Percentiles rank a stretch among this genome's conserved stretches.
Conservation (phyloP, 1,140 invertebrate species). For the Tetragonula clypearis region DNA sequence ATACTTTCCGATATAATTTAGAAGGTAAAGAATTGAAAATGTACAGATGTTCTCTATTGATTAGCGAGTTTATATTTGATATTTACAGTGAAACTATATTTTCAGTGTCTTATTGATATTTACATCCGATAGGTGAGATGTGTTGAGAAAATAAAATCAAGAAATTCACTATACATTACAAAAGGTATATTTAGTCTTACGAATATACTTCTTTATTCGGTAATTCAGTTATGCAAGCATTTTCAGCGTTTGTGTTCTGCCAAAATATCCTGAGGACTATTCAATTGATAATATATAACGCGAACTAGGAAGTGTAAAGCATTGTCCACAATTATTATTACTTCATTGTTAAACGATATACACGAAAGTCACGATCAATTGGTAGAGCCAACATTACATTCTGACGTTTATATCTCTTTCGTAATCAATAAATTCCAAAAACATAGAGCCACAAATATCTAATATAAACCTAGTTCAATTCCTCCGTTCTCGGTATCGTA, state of each 20-base stretch:
- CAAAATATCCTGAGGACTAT: too few species aligned
- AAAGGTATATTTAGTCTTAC: too few species aligned
- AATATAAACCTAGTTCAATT: background rate
- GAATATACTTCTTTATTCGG: too few species aligned
- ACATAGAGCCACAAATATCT: background rate
- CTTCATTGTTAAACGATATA: background rate
- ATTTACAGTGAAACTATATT: background rate
- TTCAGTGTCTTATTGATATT: background rate
- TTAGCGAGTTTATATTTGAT: conserved; percentile 7
- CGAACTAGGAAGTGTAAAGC: too few species aligned
- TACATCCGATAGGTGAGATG: background rate
- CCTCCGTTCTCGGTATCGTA: background rate
- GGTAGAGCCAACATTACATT: background rate
- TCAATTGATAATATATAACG: too few species aligned
- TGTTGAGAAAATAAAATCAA: background rate
- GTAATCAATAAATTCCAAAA: background rate
- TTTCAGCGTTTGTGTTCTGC: too few species aligned
- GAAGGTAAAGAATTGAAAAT: background rate
- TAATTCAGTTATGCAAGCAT: too few species aligned
- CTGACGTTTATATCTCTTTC: too few species aligned
- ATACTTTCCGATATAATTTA: background rate
- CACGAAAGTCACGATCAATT: background rate
- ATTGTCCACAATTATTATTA: too few species aligned
- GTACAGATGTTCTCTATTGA: background rate
- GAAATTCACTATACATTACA: background rate